Conservation (phyloP, 2,888 invertebrate genomes). For the Drosophila robusta region DNA sequence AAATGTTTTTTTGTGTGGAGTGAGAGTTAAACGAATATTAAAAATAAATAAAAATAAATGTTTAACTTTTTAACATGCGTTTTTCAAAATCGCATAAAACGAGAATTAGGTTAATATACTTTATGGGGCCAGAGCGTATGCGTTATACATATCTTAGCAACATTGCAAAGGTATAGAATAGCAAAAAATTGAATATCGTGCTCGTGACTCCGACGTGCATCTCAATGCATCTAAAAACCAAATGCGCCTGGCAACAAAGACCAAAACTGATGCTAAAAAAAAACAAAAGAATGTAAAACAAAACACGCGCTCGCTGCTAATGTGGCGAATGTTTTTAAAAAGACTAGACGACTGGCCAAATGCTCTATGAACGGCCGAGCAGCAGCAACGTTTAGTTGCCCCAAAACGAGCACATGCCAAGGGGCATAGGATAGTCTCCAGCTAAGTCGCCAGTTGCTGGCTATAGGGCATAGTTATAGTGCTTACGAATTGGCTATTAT, state of each 20-base stretch:
- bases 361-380: slow-evolving; percentile 18
- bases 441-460: slow-evolving; percentile 17
- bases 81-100: no score
- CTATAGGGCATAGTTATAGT: slow-evolving; percentile 59
- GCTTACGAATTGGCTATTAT: slow-evolving; percentile 79
- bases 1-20: no score
- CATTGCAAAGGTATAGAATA: no score
- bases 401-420: not conserved
- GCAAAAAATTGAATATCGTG: no score
- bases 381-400: no score
- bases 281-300: slow-evolving; percentile 4
- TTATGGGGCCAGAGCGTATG: no score
- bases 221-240: slow-evolving; percentile 29
- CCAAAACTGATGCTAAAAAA: not conserved
- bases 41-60: no score
- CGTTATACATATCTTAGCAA: no score
- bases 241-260: slow-evolving; percentile 24
- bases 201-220: not conserved
- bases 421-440: slow-evolving; percentile 6
- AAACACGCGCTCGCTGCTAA: slow-evolving; percentile 51
- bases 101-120: no score
- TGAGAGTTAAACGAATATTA: no score
- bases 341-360: slow-evolving; percentile 31
- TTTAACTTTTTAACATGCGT: no score
- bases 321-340: slow-evolving; percentile 52